Conservation (phyloP, 1,140 invertebrate genomes). For the Steinernema feltiae region DNA sequence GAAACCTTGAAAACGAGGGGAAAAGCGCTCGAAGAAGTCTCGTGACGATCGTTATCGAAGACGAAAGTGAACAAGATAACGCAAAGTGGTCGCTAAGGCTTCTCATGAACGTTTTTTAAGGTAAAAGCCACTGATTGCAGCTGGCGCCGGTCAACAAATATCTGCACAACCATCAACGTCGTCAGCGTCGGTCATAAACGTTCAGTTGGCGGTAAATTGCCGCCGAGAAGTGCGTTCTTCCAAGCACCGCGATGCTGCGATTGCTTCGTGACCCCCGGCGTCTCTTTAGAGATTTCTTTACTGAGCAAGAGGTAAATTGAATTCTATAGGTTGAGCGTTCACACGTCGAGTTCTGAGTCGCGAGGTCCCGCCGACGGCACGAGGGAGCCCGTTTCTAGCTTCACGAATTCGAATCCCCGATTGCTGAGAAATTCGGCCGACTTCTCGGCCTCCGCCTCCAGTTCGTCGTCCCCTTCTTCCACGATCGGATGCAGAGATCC, state of each 20-base stretch:
- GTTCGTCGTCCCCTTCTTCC: conserved; percentile 66
- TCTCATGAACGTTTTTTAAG: neutral
- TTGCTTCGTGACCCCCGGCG: too few relatives aligned
- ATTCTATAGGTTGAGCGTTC: neutral
- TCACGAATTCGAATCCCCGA: neutral
- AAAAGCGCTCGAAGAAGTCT: neutral
- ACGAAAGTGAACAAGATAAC: neutral
- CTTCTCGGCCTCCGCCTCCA: conserved; percentile 68
- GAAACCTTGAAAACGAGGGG: neutral
- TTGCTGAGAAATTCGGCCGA: neutral
- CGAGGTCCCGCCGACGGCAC: neutral
- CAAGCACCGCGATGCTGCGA: too few relatives aligned
- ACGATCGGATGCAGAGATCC: neutral
- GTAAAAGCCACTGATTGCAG: neutral
- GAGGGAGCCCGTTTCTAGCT: neutral
- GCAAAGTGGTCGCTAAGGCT: neutral
- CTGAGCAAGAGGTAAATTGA: neutral
- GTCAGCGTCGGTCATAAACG: neutral
- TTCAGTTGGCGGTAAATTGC: neutral
- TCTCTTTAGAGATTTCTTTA: too few relatives aligned
- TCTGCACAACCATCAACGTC: neutral
- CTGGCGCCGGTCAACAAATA: neutral
- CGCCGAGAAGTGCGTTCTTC: too few relatives aligned
- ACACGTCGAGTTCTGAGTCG: neutral
- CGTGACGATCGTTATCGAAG: neutral